Evolutionary conservation across 2,888 invertebrate species (phyloP).

Genomic region (Agriopis leucophaearia): DNA sequence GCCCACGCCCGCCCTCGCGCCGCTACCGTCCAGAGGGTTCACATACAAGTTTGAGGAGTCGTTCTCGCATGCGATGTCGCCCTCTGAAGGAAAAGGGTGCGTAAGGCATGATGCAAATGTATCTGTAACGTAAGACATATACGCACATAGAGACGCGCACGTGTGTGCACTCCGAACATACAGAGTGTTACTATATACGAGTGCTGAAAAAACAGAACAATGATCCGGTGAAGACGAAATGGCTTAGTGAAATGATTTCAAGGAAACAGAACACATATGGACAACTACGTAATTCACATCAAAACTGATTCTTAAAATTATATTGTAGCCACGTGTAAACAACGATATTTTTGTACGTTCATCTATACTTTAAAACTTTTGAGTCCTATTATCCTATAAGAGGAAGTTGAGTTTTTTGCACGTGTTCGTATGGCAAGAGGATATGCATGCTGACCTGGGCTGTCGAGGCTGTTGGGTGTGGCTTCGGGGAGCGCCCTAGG

Average conservation of each 20-base stretch:
- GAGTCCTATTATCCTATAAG: not conserved
- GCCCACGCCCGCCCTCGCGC: constrained; percentile 71
- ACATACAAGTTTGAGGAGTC: constrained; percentile 95
- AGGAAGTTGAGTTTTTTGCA: constrained; percentile 48
- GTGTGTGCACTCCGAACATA: constrained; percentile 46
- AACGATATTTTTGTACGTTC: constrained; percentile 30
- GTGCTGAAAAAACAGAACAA: constrained; percentile 41
- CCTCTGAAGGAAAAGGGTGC: constrained; percentile 96
- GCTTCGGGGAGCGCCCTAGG: constrained; percentile 82
- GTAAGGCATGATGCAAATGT: constrained; percentile 99
- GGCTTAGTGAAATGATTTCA: constrained; percentile 23
- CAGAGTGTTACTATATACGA: constrained; percentile 28
- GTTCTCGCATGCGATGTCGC: constrained; percentile 89
- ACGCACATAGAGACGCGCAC: constrained; percentile 80
- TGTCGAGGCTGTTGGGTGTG: constrained; percentile 82
- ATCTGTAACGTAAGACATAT: constrained; percentile 91
- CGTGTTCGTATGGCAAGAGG: constrained; percentile 38
- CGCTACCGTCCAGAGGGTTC: constrained; percentile 92
- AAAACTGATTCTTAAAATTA: not conserved
- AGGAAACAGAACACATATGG: constrained; percentile 16
- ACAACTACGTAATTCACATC: constrained; percentile 18
- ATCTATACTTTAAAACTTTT: not conserved
- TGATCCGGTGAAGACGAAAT: constrained; percentile 27
- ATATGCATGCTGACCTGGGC: constrained; percentile 72
- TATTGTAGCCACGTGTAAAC: constrained; percentile 48